Evolutionary conservation across 2,797 vertebrate species (phyloP), one percentile per base, ranked within the genome.

Genomic region (Glossophaga mutica): DNA sequence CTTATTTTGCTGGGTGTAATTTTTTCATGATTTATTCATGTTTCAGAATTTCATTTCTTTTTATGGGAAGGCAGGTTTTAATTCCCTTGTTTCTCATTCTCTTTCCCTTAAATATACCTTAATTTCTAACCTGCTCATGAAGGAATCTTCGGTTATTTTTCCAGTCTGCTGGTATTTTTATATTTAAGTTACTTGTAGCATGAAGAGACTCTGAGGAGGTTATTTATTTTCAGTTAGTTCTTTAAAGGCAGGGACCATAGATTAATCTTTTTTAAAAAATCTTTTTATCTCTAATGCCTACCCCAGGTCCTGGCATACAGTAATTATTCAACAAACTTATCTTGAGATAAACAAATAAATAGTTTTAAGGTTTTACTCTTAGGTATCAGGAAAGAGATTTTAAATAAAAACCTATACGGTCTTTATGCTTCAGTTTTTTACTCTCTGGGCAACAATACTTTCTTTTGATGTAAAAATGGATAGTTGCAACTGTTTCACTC

Each of bases 201-300:
- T 65, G 65, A 91, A 91, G 68, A 87, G 59, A 15, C 18, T 88
- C 52, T 90, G 44, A 81, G 18, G n/a, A 76, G 76, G 44, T 9
- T 46, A 24, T 87, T 94, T 57, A 19, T 94, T 93, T 94, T 91
- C 32, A 59, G 55, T 65, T 83, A 84, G 9, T 79, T 93, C 50
- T 67, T 37, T 78, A 77, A 96, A 73, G 26, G 48, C 42, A n/a
- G 3, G 9, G 3, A 1, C 39, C 37, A n/a, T 37, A 18, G 37
- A 67, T 85, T 55, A n/a, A 86, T 73, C 39, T 88, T 84, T 88
- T 84, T 46, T 44, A n/a, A 76, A 57, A 22, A 57, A 65, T 42
- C 1, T 39, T 95, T 83, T 91, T 74, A 50, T 92, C 19, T 62
- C 24, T 74, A 9, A 48, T 39, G 37, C 6, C 26, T 70, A 39